Base-by-base conservation (phyloP, 2,113 vertebrate species). In the Ahaetulla prasina region DNA sequence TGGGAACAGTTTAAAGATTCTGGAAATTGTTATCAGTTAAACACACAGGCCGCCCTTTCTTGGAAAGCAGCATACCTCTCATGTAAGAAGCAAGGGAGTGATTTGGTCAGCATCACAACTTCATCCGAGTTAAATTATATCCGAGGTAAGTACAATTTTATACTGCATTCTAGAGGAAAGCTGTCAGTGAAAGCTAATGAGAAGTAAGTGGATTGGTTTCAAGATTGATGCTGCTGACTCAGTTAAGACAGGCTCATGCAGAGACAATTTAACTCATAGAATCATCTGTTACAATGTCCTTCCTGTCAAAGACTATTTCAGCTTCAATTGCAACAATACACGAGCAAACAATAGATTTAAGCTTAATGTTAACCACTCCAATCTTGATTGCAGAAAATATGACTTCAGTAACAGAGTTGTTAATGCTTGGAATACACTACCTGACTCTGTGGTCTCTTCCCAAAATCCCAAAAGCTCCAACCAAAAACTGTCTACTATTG, bases 31-130 rank as follows among this genome's bases (percentile, higher is more conserved):
- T 99, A 99, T 95, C 98, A 99, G 94, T 98, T 99, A 97, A 98
- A 99, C 90, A 97, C 97, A 10, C 96, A 96, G 53, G 98, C 98
- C 9, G 90, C 97, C 25, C 98, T 99, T 94, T 97, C 98, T 92
- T 99, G 99, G 99, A 98, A 98, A 5, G 98, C 98, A 95, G 99
- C 99, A 52, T 97, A 98, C 89, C 91, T 98, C 94, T 98, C 99
- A 0, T 99, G 99, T 96, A 98, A 98, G 4, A 98, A 98, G 95
- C 99, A 99, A 96, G 97, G 98, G 53, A 98, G 98, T 49, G 98
- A 99, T 95, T 97, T 99, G 94, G 96, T 99, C 94, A 99, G 99
- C 94, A 94, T 99, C 89, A 95, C 96, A 3, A 96, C 85, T 92
- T 93, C 94, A 5, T 93, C 96, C 20, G 98, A 98, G 54, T 97